A percentile compares a stretch with the other conserved stretches of the same genome.
Evolutionary conservation across 2,888 invertebrate species (phyloP).

Genomic region (Perdita meconis): DNA sequence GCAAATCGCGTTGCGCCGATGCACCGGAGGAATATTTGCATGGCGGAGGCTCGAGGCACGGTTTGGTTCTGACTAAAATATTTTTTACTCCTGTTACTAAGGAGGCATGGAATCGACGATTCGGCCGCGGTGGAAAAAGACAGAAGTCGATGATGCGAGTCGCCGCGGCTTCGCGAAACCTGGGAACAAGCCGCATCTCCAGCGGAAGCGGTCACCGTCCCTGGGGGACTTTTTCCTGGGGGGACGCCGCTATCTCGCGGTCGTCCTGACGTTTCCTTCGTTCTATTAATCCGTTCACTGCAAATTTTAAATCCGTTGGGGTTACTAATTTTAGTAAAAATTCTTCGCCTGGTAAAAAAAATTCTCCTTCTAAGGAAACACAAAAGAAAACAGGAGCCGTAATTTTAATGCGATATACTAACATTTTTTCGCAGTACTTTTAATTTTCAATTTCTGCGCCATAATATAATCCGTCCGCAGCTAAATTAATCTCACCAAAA

Average conservation of each 20-base stretch:
- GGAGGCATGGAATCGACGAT: neutral
- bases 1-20: neutral
- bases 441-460: no score
- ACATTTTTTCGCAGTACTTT: no score
- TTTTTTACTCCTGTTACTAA: neutral
- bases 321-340: no score
- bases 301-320: no score
- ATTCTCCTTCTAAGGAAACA: no score
- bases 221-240: neutral
- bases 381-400: no score
- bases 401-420: no score
- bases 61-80: no score
- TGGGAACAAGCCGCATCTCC: conserved; percentile 2
- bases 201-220: conserved; percentile 10
- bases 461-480: no score
- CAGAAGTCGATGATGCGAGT: conserved; percentile 26
- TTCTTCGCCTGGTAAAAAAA: no score
- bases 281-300: no score
- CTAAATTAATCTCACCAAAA: no score
- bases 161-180: neutral
- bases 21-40: neutral
- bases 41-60: neutral
- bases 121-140: neutral
- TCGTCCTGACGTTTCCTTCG: neutral
- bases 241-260: conserved; percentile 16